These are phyloP conservation scores for Caenorhabditis brenneri DNA, from an alignment of 1,140 invertebrate species.

Conservation along the genomic window DNA sequence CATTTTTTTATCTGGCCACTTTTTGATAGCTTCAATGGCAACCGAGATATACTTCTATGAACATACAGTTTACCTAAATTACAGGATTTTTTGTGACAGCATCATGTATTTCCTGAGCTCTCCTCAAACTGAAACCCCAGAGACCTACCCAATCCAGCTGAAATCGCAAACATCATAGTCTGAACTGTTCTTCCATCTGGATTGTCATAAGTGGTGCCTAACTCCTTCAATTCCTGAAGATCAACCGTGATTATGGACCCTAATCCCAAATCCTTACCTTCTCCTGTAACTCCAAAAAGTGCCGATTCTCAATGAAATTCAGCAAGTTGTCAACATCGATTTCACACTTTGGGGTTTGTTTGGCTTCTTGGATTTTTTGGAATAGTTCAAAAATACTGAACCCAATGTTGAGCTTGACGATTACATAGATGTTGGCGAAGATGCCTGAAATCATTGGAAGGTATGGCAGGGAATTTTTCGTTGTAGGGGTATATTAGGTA, in stretches of 20 bases:
- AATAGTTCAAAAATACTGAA: background rate
- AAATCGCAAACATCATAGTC: background rate
- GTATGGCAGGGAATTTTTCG: background rate
- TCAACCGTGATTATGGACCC: background rate
- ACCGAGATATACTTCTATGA: too few species aligned
- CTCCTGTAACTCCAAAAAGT: background rate
- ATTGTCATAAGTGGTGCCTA: background rate
- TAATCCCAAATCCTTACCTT: background rate
- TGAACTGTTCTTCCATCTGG: too few species aligned
- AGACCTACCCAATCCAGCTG: background rate
- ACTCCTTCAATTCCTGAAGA: background rate
- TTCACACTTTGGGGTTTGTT: background rate
- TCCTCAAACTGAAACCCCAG: too few species aligned
- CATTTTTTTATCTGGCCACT: too few species aligned
- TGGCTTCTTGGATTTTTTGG: background rate
- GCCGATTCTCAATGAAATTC: slow-evolving; percentile 1
- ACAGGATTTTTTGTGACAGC: too few species aligned
- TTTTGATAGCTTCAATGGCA: too few species aligned
- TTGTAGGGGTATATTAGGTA: too few species aligned
- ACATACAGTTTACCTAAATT: too few species aligned
- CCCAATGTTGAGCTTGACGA: background rate
- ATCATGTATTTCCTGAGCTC: too few species aligned
- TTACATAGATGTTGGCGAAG: background rate
- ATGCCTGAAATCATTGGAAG: background rate
- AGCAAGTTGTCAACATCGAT: background rate